Evolutionary conservation across 2,888 invertebrate species (phyloP), one percentile per base, ranked within the genome.

Genomic region (Adelphocoris suturalis): DNA sequence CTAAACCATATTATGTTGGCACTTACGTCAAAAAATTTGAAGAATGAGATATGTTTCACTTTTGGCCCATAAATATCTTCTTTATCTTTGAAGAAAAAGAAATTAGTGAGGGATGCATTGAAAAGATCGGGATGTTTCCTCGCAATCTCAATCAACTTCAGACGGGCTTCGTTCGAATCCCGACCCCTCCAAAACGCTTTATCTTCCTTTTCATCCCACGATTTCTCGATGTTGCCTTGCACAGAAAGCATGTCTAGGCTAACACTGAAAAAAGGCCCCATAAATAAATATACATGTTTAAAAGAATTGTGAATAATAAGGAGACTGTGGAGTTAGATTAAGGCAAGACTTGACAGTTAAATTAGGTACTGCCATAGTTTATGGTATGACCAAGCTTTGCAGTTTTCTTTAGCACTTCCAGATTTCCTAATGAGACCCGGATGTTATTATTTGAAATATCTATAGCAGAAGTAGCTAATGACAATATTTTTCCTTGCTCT

Each of bases 101-200:
- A 99, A 93, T 98, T 97, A 0, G 99, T 99, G 37, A 99, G 95
- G 0, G 98, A 97, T 14, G 96, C 98, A 94, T 99, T 98, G 90
- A 98, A 95, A 5, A 98, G 93, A 87, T 97, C 95, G 0, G 98
- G 96, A 94, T 96, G 92, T 92, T 95, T 93, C 91, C 96, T 95
- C 0, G 97, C 95, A 92, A 99, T 95, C 88, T 96, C 96, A 16
- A 99, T 96, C 28, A 99, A 94, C 92, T 97, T 95, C 19, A 99
- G 94, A 48, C 99, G 94, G 93, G 98, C 97, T 89, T 95, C 94
- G n/a, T 97, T 95, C 0, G 98, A 97, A 93, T 99, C 99, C 75
- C 99, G 95, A 0, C 99, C 99, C 91, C 99, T 95, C 97, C 98
- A 99, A 93, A 99, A 97, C 2, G 96, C 96, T 93, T 96, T 96